Evolutionary conservation across 2,797 vertebrate genomes (phyloP), one percentile per base, ranked within the genome.

Genomic region (Sylvia borin): DNA sequence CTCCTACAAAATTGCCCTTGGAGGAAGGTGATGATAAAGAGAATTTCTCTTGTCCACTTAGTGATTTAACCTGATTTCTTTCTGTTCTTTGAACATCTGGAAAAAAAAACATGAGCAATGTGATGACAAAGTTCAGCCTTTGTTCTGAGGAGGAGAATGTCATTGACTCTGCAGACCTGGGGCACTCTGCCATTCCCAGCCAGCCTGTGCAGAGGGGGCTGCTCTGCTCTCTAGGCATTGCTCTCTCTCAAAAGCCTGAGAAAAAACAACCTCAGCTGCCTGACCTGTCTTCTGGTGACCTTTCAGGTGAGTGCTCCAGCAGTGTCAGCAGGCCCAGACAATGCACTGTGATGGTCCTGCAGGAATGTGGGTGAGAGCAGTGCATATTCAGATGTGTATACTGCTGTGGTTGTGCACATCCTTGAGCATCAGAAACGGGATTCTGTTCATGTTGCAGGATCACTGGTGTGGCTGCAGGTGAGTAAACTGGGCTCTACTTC

Each of bases 51-150:
- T 71, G 84, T 94, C 57, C 31, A 4, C 55, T 85, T 86, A 65
- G 34, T 87, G 51, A 87, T 94, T 82, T 91, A 88, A 95, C 67
- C 84, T 95, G 90, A 96, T 95, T 92, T 92, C 36, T 83, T 90
- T 43, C 62, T 85, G 25, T 58, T 86, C 43, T 75, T 81, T 1
- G 26, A 86, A 70, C 83, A 88, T 72, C 73, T 82, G 58, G 43
- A 17, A 65, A 79, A 79, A 79, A 85, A 89, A 7, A 10, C 31
- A 9, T 50, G 61, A 81, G 51, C 72, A 88, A 66, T 7, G 18
- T 32, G 67, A 71, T 78, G 71, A 88, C 54, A 92, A 93, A 94
- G 91, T 89, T 91, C 94, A 93, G 51, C 77, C 74, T 91, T 87
- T 86, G 57, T 85, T 92, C 48, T 47, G 48, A 92, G 83, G 79